Base-by-base conservation (phyloP, 2,888 invertebrate genomes). In the Leptothorax acervorum region DNA sequence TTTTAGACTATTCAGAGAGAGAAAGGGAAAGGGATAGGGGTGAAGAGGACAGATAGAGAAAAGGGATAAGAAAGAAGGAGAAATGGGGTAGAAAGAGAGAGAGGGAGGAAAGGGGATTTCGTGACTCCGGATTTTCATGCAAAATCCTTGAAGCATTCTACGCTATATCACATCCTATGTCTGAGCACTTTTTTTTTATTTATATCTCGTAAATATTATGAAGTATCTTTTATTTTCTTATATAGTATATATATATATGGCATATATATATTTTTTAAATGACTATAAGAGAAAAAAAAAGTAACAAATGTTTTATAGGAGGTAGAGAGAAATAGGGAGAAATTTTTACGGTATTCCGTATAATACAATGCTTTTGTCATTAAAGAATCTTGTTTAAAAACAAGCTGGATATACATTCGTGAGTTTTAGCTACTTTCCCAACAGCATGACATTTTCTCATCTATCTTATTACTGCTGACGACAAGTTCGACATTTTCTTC, bases 101-200 rank as follows among this genome's bases (percentile, higher is more conserved):
- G n/a, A 70, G 81, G 85, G 78, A 73, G 84, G 42, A 42, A 76
- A 28, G 9, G 78, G 74, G 83, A 70, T 82, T 89, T 88, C 76
- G 89, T 87, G 83, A 86, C 73, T 91, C 79, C 85, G 92, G 90
- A 93, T 93, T 90, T 91, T 89, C 86, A 90, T 92, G 90, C 88
- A 90, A 92, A 92, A 92, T 92, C 91, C 91, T 88, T 85, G 89
- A 93, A 93, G 92, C 93, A 92, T 90, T 92, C 92, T 94, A 94
- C 90, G 91, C 93, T 93, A 94, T 93, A 94, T 94, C 93, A 94
- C 93, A 93, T 93, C 92, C 93, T 93, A 93, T 92, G 90, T 93
- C 93, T 92, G 93, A 94, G 93, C 92, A 93, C 86, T 87, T 89
- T 87, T 88, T 88, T 74, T 74, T 84, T 74, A 73, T 79, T 87